phyloP scores from a whole-genome alignment of 2,888 invertebrate genomes.

The Clusia tigrina region DNA sequence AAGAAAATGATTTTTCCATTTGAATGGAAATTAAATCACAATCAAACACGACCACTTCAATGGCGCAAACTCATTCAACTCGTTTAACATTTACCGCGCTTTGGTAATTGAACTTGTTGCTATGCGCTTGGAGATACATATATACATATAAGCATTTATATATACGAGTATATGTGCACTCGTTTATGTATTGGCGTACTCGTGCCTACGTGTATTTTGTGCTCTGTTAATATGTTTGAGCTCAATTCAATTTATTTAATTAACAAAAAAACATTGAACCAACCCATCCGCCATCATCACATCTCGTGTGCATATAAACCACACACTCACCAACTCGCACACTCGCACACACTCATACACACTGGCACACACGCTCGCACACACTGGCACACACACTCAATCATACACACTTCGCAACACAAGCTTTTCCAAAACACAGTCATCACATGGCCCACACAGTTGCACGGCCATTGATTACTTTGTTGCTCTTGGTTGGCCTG shows the following conservation, averaged over 20 bases:
- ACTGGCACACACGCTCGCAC: too few relatives aligned
- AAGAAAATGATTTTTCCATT: not conserved
- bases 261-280: not conserved
- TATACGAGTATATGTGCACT: too few relatives aligned
- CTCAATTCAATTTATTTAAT: slow-evolving; percentile 3
- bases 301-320: not conserved
- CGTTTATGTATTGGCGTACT: too few relatives aligned
- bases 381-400: too few relatives aligned
- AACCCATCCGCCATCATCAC: not conserved
- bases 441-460: too few relatives aligned
- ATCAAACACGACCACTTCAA: not conserved
- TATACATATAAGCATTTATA: too few relatives aligned
- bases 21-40: not conserved
- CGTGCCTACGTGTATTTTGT: too few relatives aligned
- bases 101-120: too few relatives aligned
- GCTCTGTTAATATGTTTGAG: not conserved
- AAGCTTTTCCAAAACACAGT: too few relatives aligned
- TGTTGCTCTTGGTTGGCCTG: not conserved
- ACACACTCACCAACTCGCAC: not conserved
- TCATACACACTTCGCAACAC: too few relatives aligned
- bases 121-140: too few relatives aligned
- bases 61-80: not conserved
- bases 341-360: not conserved
- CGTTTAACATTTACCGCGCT: too few relatives aligned
- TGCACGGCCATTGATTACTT: not conserved